Conservation (phyloP, 2,113 vertebrate genomes). For the Prinia subflava region DNA sequence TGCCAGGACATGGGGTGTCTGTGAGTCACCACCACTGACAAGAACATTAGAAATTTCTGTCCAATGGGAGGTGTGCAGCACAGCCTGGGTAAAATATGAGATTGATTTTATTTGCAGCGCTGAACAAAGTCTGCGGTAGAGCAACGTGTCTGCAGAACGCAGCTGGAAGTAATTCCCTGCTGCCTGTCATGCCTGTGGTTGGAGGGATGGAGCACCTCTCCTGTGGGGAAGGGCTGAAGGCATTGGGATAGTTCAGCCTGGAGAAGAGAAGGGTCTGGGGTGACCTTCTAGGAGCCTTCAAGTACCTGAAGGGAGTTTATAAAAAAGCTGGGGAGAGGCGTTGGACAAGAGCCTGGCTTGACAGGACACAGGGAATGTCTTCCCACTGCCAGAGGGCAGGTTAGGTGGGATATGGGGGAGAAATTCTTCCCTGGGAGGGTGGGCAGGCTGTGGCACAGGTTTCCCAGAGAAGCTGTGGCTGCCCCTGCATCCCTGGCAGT, state of each 20-base stretch:
- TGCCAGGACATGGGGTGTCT: not conserved
- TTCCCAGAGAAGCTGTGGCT: not conserved
- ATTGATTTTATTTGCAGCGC: not conserved
- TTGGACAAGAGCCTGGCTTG: not conserved
- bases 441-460: fast-evolving
- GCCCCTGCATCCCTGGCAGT: not conserved
- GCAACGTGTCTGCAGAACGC: not conserved
- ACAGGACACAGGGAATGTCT: not conserved
- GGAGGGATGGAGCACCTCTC: not conserved
- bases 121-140: not conserved
- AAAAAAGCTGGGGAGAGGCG: not conserved
- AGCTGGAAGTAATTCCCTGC: not conserved
- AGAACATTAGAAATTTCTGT: not conserved
- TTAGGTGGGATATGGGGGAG: fast-evolving
- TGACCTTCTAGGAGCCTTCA: not conserved
- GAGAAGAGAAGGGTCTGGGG: not conserved
- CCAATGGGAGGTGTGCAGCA: not conserved
- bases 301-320: not conserved
- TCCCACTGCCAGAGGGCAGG: not conserved
- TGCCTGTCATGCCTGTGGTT: not conserved
- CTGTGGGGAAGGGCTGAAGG: not conserved
- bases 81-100: not conserved
- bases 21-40: not conserved
- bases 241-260: not conserved
- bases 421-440: not conserved